These are phyloP conservation scores for Hyla sarda DNA, from an alignment of 2,113 vertebrate genomes.

Conservation along the genomic window DNA sequence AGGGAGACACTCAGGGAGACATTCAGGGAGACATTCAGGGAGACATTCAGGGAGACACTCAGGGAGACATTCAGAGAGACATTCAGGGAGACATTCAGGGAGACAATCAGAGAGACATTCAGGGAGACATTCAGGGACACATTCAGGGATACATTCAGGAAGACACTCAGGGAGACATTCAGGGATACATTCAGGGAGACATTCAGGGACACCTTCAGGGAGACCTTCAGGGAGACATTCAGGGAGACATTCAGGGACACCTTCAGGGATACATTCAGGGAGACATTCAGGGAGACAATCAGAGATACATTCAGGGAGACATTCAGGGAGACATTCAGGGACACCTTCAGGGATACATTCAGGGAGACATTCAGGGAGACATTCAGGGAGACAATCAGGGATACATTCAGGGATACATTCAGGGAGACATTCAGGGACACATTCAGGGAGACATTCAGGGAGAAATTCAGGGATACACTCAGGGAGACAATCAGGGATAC, in stretches of 20 bases:
- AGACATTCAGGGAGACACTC: too few relatives aligned
- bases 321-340: conserved; percentile 4
- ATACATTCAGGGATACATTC: conserved; percentile 14
- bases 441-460: conserved; percentile 10
- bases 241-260: conserved; percentile 13
- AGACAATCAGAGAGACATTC: too few relatives aligned
- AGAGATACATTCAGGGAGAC: conserved; percentile 14
- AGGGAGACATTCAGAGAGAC: conserved; percentile 13
- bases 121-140: conserved; percentile 13
- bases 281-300: too few relatives aligned
- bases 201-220: background rate
- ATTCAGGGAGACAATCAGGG: too few relatives aligned
- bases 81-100: conserved; percentile 10
- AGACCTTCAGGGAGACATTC: conserved; percentile 8
- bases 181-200: conserved; percentile 14
- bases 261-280: too few relatives aligned
- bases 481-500: conserved; percentile 22
- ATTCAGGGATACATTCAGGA: too few relatives aligned
- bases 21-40: conserved; percentile 2
- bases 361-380: conserved; percentile 12
- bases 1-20: conserved; percentile 13
- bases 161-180: conserved; percentile 11
- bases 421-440: conserved; percentile 13
- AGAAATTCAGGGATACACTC: too few relatives aligned
- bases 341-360: too few relatives aligned